Conservation (phyloP, 2,888 invertebrate species). For the Sclerodermus sp. region DNA sequence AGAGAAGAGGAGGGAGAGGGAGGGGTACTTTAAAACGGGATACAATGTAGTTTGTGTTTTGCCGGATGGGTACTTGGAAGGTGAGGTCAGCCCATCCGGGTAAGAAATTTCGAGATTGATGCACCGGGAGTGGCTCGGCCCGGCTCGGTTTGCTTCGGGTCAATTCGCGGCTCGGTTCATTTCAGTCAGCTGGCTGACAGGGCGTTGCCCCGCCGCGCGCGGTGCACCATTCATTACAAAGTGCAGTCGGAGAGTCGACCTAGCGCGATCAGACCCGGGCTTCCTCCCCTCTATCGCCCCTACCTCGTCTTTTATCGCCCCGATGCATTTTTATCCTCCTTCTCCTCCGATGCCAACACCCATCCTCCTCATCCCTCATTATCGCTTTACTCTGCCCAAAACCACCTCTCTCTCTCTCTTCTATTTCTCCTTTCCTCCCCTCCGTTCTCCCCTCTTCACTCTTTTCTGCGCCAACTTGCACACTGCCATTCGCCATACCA, state of each 20-base stretch:
- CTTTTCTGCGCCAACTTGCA: too few species aligned
- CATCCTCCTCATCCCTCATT: too few species aligned
- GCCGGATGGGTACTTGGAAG: too few species aligned
- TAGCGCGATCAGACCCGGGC: slow-evolving; percentile 39
- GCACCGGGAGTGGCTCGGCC: slow-evolving; percentile 20
- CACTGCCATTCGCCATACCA: background rate
- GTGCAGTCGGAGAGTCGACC: slow-evolving; percentile 42
- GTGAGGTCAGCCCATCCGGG: background rate
- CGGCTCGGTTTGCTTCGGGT: slow-evolving; percentile 27
- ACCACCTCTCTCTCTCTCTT: background rate
- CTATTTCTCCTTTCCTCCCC: background rate
- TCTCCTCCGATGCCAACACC: slow-evolving; percentile 16
- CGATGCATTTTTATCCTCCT: slow-evolving; percentile 19
- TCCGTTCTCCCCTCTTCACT: background rate
- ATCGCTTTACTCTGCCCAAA: too few species aligned
- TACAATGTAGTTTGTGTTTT: too few species aligned
- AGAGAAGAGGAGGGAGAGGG: too few species aligned
- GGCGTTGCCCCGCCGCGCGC: slow-evolving; percentile 46
- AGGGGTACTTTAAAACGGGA: too few species aligned
- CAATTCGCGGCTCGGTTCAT: slow-evolving; percentile 40
- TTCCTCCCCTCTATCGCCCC: slow-evolving; percentile 11
- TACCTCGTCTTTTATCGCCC: slow-evolving; percentile 24
- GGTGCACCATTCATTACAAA: slow-evolving; percentile 51
- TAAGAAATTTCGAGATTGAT: background rate
- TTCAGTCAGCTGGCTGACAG: slow-evolving; percentile 54